phyloP scores from a whole-genome alignment of 2,113 vertebrate species.

The Alexandromys fortis region DNA sequence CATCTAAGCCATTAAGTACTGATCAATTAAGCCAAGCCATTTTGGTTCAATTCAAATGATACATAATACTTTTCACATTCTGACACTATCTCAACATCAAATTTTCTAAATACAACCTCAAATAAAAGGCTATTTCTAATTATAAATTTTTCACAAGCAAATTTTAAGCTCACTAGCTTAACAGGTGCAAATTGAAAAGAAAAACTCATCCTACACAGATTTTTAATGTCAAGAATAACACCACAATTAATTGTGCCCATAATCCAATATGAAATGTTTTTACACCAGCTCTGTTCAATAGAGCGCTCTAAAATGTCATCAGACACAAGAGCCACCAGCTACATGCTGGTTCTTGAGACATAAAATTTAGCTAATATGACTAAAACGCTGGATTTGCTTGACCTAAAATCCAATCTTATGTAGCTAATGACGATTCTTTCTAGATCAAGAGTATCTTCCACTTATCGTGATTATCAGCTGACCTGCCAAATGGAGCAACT shows the following conservation, averaged over 20 bases:
- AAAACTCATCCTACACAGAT: not conserved
- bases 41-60: slow-evolving; percentile 47
- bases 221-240: slow-evolving; percentile 38
- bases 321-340: not conserved
- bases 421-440: not conserved
- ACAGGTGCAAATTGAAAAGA: not conserved
- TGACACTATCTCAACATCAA: slow-evolving; percentile 11
- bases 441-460: not conserved
- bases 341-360: not conserved
- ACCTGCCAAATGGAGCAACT: not conserved
- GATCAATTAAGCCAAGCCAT: not conserved
- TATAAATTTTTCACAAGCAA: slow-evolving; percentile 26
- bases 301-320: not conserved
- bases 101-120: slow-evolving; percentile 52
- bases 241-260: not conserved
- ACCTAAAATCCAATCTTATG: slow-evolving; percentile 16
- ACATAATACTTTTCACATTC: not conserved
- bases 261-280: slow-evolving; percentile 18
- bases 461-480: not conserved
- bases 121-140: not conserved
- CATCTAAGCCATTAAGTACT: not conserved
- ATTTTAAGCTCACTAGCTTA: slow-evolving; percentile 57
- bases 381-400: slow-evolving; percentile 11
- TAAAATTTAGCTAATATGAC: not conserved
- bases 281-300: not conserved